A percentile compares a stretch with the other conserved stretches of the same genome.
Evolutionary conservation across 2,113 vertebrate species (phyloP).

Genomic region (Chionomys nivalis): DNA sequence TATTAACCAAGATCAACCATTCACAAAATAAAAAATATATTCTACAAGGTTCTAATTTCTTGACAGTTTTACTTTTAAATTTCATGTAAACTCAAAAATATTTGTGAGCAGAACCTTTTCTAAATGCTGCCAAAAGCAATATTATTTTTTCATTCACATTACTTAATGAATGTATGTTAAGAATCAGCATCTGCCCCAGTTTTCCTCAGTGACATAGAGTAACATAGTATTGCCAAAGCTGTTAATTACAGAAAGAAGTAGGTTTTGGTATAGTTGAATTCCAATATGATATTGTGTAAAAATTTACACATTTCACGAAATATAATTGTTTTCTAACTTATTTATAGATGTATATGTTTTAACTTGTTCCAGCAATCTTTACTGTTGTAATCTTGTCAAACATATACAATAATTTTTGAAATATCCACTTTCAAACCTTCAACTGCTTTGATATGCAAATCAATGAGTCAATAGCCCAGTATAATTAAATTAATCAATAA

Average conservation of each 20-base stretch:
- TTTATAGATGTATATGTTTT: constrained; percentile 27
- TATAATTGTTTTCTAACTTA: constrained; percentile 37
- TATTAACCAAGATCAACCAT: not conserved
- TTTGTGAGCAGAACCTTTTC: constrained; percentile 27
- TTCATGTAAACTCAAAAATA: constrained; percentile 42
- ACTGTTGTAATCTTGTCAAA: constrained; percentile 24
- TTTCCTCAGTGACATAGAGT: constrained; percentile 61
- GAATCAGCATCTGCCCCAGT: constrained; percentile 33
- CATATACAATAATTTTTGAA: constrained; percentile 23
- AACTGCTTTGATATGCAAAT: constrained; percentile 36
- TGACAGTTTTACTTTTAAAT: constrained; percentile 20
- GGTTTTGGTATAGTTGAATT: not conserved
- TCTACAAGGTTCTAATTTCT: not conserved
- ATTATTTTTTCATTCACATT: constrained; percentile 45
- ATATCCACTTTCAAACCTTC: not conserved
- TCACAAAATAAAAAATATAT: not conserved
- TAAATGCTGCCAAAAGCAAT: constrained; percentile 3
- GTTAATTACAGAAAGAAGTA: constrained; percentile 45
- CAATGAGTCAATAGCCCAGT: not conserved
- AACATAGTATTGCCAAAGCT: constrained; percentile 35
- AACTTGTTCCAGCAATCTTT: constrained; percentile 36
- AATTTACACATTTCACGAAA: constrained; percentile 55
- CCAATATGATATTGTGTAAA: not conserved
- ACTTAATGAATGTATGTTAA: constrained; percentile 51
- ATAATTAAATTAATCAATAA: constrained; percentile 38